Evolutionary conservation across 2,888 invertebrate genomes (phyloP).

Genomic region (Lasioglossum zephyrum): DNA sequence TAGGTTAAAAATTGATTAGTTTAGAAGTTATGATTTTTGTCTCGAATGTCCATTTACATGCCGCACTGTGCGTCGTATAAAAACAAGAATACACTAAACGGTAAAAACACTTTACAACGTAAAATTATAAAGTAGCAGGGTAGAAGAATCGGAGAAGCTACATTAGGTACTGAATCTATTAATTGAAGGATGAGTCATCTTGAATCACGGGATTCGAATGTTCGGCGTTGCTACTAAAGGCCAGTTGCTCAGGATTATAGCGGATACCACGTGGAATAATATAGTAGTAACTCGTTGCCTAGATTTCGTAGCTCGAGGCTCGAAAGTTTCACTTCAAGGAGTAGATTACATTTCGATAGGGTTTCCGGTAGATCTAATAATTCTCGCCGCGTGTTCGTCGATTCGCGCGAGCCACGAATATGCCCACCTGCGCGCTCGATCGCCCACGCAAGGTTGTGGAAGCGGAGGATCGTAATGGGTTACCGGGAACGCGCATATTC

Average conservation of each 20-base stretch:
- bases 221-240: background rate
- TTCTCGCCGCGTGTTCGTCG: background rate
- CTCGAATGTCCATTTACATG: too few species aligned
- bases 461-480: conserved; percentile 5
- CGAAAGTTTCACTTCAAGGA: background rate
- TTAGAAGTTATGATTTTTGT: too few species aligned
- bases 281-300: background rate
- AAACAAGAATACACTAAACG: too few species aligned
- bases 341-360: background rate
- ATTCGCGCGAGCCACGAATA: background rate
- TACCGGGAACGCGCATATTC: background rate
- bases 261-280: background rate
- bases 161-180: background rate
- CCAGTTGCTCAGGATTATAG: background rate
- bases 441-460: conserved; percentile 5
- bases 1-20: too few species aligned
- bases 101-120: too few species aligned
- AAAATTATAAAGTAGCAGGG: background rate
- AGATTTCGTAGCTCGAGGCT: background rate
- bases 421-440: background rate
- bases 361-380: background rate
- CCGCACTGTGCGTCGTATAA: too few species aligned
- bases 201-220: background rate
- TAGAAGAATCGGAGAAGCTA: background rate
- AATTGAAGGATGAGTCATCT: background rate